phyloP scores from a whole-genome alignment of 2,888 invertebrate species.

The Melangyna quadrimaculata region DNA sequence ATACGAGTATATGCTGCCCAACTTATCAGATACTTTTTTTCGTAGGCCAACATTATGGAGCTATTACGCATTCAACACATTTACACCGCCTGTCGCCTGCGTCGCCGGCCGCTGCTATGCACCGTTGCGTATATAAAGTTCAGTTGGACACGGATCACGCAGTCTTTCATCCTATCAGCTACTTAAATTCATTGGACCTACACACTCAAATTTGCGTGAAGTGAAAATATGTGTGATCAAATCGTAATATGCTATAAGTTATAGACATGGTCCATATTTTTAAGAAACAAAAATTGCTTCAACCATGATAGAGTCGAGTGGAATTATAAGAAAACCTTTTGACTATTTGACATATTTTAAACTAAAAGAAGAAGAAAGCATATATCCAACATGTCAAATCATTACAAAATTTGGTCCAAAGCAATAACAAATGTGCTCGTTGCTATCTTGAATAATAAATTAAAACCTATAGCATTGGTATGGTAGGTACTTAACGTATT shows the following conservation, averaged over 20 bases:
- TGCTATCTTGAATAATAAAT: slow-evolving; percentile 28
- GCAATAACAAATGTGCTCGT: slow-evolving; percentile 31
- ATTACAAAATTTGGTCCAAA: slow-evolving; percentile 50
- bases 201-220: slow-evolving; percentile 36
- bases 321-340: not conserved
- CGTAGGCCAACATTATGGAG: slow-evolving; percentile 53
- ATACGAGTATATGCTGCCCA: slow-evolving; percentile 58
- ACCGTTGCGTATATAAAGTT: slow-evolving; percentile 48
- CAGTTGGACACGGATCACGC: slow-evolving; percentile 50
- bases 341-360: slow-evolving; percentile 15
- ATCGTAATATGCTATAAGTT: not conserved
- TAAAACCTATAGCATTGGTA: not conserved
- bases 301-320: not conserved
- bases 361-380: slow-evolving; percentile 48
- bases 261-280: not conserved
- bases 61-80: slow-evolving; percentile 65
- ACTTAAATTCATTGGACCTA: slow-evolving; percentile 53
- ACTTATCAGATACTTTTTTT: slow-evolving; percentile 46
- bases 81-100: slow-evolving; percentile 3
- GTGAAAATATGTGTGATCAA: slow-evolving; percentile 57
- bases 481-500: no score
- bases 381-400: slow-evolving; percentile 19
- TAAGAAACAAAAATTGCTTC: not conserved
- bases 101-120: not conserved
- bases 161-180: slow-evolving; percentile 34